Evolutionary conservation across 2,797 vertebrate species (phyloP).

Genomic region (Aselliscus stoliczkanus): DNA sequence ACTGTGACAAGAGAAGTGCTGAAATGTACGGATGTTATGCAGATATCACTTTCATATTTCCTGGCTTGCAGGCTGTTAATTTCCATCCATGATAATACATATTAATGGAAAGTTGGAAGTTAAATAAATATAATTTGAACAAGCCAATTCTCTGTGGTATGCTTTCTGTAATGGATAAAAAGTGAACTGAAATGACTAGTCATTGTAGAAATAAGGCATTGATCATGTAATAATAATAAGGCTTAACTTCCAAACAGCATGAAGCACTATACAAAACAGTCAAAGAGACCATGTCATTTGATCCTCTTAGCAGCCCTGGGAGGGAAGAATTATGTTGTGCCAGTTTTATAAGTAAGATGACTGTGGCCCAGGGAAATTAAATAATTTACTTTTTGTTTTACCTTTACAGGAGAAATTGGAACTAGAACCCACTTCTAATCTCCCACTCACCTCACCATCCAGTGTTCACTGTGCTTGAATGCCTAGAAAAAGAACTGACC

Average conservation of each 20-base stretch:
- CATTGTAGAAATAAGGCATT: slow-evolving; percentile 50
- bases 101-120: slow-evolving; percentile 60
- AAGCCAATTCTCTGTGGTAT: slow-evolving; percentile 53
- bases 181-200: slow-evolving; percentile 58
- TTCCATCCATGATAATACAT: slow-evolving; percentile 49
- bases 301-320: not conserved
- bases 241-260: slow-evolving; percentile 26
- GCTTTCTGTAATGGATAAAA: slow-evolving; percentile 48
- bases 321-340: slow-evolving; percentile 8
- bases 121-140: slow-evolving; percentile 69
- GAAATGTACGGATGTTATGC: not conserved
- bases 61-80: slow-evolving; percentile 36
- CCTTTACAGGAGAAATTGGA: not conserved
- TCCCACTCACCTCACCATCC: not conserved
- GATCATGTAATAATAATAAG: slow-evolving; percentile 51
- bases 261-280: slow-evolving; percentile 37
- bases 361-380: not conserved
- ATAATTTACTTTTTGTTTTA: slow-evolving; percentile 16
- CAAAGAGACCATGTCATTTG: not conserved
- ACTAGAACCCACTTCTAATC: slow-evolving; percentile 1
- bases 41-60: slow-evolving; percentile 43
- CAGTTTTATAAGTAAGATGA: slow-evolving; percentile 18
- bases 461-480: not conserved
- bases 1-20: not conserved
- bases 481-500: slow-evolving; percentile 44